A percentile compares a stretch with the other conserved stretches of the same genome.
Conservation (phyloP, 2,797 vertebrate species). For the Microhierax caerulescens region DNA sequence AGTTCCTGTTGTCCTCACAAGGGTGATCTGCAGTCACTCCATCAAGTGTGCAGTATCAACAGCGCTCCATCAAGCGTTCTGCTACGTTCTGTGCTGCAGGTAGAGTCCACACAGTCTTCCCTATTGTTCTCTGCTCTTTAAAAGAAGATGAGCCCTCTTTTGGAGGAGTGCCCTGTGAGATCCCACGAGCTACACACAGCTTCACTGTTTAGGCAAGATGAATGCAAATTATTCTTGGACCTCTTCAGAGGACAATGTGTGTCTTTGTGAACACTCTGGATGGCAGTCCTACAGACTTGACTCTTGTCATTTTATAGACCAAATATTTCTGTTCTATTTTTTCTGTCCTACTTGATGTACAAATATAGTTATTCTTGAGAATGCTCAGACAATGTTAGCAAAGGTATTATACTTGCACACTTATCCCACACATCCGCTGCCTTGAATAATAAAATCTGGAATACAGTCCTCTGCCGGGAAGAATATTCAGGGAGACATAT, state of each 20-base stretch:
- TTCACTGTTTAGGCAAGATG: not conserved
- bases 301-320: not conserved
- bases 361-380: not conserved
- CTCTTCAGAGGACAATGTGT: not conserved
- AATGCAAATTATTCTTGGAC: not conserved
- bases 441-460: not conserved
- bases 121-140: not conserved
- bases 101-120: not conserved
- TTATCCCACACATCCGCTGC: not conserved
- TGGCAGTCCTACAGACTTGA: not conserved
- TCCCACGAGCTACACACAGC: fast-evolving
- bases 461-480: not conserved
- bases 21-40: not conserved
- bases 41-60: fast-evolving
- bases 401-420: not conserved
- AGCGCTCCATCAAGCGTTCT: not conserved
- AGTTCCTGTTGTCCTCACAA: not conserved
- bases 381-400: not conserved
- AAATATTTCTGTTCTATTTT: not conserved
- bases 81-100: not conserved
- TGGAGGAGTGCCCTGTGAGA: not conserved
- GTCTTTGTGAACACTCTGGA: not conserved
- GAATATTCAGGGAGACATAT: not conserved
- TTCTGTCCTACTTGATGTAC: not conserved
- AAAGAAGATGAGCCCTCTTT: not conserved